These are phyloP conservation scores for Drosophila insularis DNA, from an alignment of 1,140 invertebrate genomes.

Conservation along the genomic window DNA sequence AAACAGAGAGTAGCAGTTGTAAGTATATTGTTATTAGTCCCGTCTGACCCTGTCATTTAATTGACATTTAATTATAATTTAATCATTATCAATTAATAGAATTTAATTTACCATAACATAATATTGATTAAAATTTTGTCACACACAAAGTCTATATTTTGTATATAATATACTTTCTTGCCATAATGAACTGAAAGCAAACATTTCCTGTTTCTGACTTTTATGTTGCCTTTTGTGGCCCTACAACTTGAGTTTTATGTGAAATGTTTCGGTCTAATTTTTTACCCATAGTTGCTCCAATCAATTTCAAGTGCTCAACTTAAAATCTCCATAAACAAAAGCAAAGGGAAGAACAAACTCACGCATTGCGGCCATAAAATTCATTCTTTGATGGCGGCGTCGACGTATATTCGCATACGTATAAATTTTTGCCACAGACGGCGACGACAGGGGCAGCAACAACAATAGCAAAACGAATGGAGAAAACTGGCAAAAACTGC, in stretches of 20 bases:
- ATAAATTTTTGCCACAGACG: slow-evolving; percentile 49
- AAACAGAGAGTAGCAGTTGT: not conserved
- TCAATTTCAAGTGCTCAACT: slow-evolving; percentile 72
- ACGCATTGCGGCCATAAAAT: slow-evolving; percentile 61
- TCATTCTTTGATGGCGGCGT: slow-evolving; percentile 48
- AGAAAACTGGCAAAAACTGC: slow-evolving; percentile 31
- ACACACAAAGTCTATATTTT: slow-evolving; percentile 9
- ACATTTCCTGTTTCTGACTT: slow-evolving; percentile 62
- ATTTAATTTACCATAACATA: not conserved
- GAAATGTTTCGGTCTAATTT: slow-evolving; percentile 68
- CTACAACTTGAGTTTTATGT: slow-evolving; percentile 56
- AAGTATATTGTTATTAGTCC: not conserved
- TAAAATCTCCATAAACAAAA: slow-evolving; percentile 72
- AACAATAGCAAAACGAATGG: slow-evolving; percentile 26
- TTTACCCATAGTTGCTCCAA: slow-evolving; percentile 73
- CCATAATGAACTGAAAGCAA: slow-evolving; percentile 38
- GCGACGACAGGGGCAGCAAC: slow-evolving; percentile 28
- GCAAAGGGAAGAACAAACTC: slow-evolving; percentile 23
- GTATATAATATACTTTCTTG: slow-evolving; percentile 58
- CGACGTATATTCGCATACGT: slow-evolving; percentile 47
- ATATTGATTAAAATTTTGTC: slow-evolving; percentile 15
- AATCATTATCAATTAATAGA: not conserved
- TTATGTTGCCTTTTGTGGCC: slow-evolving; percentile 65
- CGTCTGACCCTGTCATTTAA: not conserved
- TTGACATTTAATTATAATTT: slow-evolving; percentile 3